These are phyloP conservation scores for Trichosurus vulpecula DNA, from an alignment of 2,797 vertebrate genomes.

Conservation along the genomic window DNA sequence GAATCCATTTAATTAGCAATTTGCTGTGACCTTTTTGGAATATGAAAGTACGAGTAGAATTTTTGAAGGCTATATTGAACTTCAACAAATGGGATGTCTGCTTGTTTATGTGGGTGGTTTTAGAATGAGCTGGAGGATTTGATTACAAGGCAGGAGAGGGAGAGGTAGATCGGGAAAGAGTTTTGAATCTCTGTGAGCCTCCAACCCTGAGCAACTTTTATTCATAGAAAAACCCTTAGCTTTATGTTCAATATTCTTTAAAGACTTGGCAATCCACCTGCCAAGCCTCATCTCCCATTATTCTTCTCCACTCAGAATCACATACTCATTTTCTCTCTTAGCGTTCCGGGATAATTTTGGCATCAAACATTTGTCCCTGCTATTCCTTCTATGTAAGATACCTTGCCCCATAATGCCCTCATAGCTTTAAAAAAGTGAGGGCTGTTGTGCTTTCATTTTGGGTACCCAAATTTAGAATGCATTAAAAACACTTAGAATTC, in stretches of 20 bases:
- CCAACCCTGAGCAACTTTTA: not conserved
- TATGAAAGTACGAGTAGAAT: not conserved
- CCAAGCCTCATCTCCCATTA: not conserved
- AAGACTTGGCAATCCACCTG: not conserved
- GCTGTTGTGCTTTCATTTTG: not conserved
- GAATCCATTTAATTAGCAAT: slow-evolving; percentile 10
- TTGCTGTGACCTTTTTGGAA: not conserved
- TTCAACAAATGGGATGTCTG: not conserved
- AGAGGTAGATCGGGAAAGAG: not conserved
- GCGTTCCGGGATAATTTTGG: not conserved
- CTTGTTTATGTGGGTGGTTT: not conserved
- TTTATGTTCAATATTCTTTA: not conserved
- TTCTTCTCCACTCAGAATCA: not conserved
- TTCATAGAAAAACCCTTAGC: not conserved
- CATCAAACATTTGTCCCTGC: not conserved
- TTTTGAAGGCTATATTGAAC: not conserved
- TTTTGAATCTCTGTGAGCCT: not conserved
- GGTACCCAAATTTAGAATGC: not conserved
- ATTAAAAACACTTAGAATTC: not conserved
- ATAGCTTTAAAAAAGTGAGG: not conserved
- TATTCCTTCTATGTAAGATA: not conserved
- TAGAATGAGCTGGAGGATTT: not conserved
- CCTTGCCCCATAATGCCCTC: not conserved
- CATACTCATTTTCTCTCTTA: not conserved
- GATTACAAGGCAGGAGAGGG: not conserved